These are phyloP conservation scores for Lysandra bellargus DNA, from an alignment of 2,888 invertebrate genomes.

Conservation along the genomic window DNA sequence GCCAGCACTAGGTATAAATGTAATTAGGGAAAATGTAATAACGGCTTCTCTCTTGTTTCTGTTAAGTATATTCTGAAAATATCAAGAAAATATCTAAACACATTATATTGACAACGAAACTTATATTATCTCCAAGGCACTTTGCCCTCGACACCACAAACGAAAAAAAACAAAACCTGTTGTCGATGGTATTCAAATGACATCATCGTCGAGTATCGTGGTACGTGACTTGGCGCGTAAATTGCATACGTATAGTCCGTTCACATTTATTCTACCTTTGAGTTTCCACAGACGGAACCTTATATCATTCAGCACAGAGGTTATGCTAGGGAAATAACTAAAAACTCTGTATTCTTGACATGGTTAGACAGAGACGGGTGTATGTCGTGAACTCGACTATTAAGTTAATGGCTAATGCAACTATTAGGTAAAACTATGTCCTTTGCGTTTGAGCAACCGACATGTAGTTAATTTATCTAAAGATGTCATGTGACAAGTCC, in stretches of 20 bases:
- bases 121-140: background rate
- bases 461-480: background rate
- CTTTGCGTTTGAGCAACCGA: background rate
- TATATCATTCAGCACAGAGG: background rate
- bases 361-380: slow-evolving; percentile 22
- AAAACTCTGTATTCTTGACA: slow-evolving; percentile 8
- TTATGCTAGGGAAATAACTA: background rate
- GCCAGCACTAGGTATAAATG: background rate
- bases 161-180: slow-evolving; percentile 18
- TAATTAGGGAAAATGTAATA: too few relatives aligned
- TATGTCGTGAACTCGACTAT: slow-evolving; percentile 18
- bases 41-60: too few relatives aligned
- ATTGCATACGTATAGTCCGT: background rate
- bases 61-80: background rate
- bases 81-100: background rate
- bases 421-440: slow-evolving; percentile 12
- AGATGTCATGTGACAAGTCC: background rate
- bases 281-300: background rate
- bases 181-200: slow-evolving; percentile 35
- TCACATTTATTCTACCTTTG: background rate
- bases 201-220: slow-evolving; percentile 34
- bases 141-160: background rate
- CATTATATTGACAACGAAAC: background rate
- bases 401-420: slow-evolving; percentile 18
- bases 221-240: slow-evolving; percentile 29